phyloP scores from a whole-genome alignment of 2,888 invertebrate genomes.

The Molorchus minor region DNA sequence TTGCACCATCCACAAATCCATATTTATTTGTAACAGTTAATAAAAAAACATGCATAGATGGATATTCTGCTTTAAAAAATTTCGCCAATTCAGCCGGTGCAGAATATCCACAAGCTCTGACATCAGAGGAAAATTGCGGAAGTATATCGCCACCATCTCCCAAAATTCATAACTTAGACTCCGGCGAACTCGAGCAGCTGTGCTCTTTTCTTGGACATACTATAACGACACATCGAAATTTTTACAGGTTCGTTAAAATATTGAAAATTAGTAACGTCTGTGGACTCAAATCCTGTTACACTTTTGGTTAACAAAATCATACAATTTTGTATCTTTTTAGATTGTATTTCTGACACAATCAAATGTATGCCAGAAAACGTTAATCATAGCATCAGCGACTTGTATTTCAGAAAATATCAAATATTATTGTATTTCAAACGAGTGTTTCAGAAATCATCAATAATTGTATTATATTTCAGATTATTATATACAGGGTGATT shows the following conservation, averaged over 20 bases:
- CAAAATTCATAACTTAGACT: neutral
- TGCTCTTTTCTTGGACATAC: neutral
- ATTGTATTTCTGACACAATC: no score
- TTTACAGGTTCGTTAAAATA: neutral
- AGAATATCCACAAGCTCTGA: neutral
- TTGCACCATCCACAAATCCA: neutral
- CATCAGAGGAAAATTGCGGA: neutral
- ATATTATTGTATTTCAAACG: no score
- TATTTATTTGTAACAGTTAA: neutral
- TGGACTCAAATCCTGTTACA: no score
- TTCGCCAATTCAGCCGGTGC: neutral
- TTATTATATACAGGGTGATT: no score
- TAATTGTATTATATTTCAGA: no score
- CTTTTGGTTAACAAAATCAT: no score
- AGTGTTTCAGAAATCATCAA: no score
- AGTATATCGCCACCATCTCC: neutral
- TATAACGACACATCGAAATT: neutral
- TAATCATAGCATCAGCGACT: no score
- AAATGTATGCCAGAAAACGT: no score
- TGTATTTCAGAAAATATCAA: no score
- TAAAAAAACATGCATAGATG: neutral
- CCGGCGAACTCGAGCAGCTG: neutral
- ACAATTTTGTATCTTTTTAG: no score
- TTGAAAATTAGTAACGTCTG: no score
- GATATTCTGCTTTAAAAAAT: neutral